Evolutionary conservation across 2,797 vertebrate genomes (phyloP).

Genomic region (Notolabrus celidotus): DNA sequence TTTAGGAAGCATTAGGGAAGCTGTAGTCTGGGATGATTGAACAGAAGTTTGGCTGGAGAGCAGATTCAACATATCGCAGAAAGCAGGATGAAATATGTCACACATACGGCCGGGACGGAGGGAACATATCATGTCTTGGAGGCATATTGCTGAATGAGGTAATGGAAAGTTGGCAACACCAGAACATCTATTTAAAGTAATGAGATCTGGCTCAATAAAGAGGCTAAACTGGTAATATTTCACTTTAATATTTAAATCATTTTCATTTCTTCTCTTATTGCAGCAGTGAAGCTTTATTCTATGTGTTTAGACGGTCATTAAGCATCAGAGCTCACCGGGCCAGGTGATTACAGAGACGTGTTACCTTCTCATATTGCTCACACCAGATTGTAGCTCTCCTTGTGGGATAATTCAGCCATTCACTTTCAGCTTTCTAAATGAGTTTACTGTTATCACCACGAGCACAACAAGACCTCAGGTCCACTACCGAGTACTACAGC

Average conservation of each 20-base stretch:
- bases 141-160: conserved; percentile 60
- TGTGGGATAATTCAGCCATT: conserved; percentile 21
- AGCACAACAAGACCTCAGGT: conserved; percentile 24
- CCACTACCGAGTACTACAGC: conserved; percentile 8
- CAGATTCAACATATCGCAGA: conserved; percentile 15
- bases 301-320: conserved; percentile 28
- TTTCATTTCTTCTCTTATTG: conserved; percentile 17
- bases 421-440: conserved; percentile 6
- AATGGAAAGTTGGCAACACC: conserved; percentile 66
- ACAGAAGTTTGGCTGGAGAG: background rate
- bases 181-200: conserved; percentile 66
- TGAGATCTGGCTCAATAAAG: conserved; percentile 58
- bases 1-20: background rate
- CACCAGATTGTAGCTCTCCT: conserved; percentile 23
- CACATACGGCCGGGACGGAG: conserved; percentile 39
- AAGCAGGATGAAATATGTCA: conserved; percentile 40
- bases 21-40: background rate
- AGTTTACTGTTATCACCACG: conserved; percentile 12
- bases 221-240: conserved; percentile 39
- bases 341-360: conserved; percentile 23
- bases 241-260: conserved; percentile 33
- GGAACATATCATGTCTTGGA: conserved; percentile 53
- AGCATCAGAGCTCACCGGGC: conserved; percentile 8
- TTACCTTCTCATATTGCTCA: conserved; percentile 13
- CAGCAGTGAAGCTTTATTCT: conserved; percentile 11